Evolutionary conservation across 2,797 vertebrate species (phyloP), one percentile per base, ranked within the genome.

Genomic region (Phalanger gymnotis): DNA sequence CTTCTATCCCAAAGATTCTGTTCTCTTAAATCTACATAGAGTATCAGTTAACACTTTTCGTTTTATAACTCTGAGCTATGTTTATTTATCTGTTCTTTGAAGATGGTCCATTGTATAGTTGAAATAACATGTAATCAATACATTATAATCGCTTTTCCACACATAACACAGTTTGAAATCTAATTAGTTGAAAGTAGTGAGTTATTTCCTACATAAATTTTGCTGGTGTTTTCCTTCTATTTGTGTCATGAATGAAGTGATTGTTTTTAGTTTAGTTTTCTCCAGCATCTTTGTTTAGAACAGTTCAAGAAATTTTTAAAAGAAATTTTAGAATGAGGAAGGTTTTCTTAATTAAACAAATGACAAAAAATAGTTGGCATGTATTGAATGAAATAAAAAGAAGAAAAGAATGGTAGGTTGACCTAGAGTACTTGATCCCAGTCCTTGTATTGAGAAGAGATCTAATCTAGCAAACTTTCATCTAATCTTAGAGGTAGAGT

Each of bases 181-280:
- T n/a, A 95, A 54, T 94, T 95, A 54, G 31, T 30, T 73, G 34
- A 90, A 95, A 91, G 51, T 28, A 19, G 52, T 54, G 13, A 58
- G 90, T 51, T 92, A 9, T 95, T 92, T 93, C 92, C 87, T 87
- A 27, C 55, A 6, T 91, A 95, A 81, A 93, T 90, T 27, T 28
- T n/a, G 25, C 87, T 94, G 54, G 52, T 90, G 5, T 92, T 94
- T 96, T 90, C 40, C 34, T 34, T 19, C 7, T 47, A 0, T 90
- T 40, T 94, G n/a, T 90, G 25, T 95, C 93, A 91, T 57, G 58
- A 54, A 81, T 87, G 40, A 91, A 73, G 54, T 5, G 30, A 31
- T 96, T 95, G 52, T 16, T 56, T 94, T 95, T 90, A 12, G 56
- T 91, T 91, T 95, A 25, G 56, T 87, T 93, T 95, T 90, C 92